Base-by-base conservation (phyloP, 92 coral and sea anemone genomes). In the Umimayanthus chanpuru region DNA sequence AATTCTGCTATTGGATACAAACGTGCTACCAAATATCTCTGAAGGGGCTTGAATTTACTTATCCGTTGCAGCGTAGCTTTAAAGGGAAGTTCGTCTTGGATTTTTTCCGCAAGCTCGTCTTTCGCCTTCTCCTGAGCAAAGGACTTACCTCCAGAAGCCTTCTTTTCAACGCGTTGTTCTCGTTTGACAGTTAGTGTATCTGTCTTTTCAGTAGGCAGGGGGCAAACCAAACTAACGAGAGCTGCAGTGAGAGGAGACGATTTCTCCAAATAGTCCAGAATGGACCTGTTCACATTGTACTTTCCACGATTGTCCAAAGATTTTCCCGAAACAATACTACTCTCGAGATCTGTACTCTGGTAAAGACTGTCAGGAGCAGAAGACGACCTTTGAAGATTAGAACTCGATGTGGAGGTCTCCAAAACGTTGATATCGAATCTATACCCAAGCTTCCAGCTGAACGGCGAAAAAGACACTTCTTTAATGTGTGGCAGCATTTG, bases 391-490 rank as follows among this genome's bases (percentile, higher is more conserved):
- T 85, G 93, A 67, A 93, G 85, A 81, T 38, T 91, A 9, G 96
- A 89, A 85, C 88, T 89, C 61, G 98, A 93, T 29, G 88, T 86
- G 16, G 96, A 93, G 32, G 86, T 89, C 67, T 93, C 95, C 32
- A 92, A 85, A 36, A 86, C 26, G 18, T 90, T 73, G 26, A 87
- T 44, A 65, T 93, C 98, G 82, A 97, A 97, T 75, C 80, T 88
- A 92, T 94, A 97, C 4, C 98, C 98, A 82, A 97, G 93, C 30
- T 68, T 89, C 99, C 99, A 97, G 82, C 95, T 94, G 85, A 90
- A 96, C 4, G 99, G 97, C 1, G 91, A 81, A 55, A 94, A 97
- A 2, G 91, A 81, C 67, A 97, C 91, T 50, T 89, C 94, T 26
- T 88, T 90, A 81, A 95, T 73, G 68, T 85, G 79, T n/a, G 98